phyloP scores from a whole-genome alignment of 2,888 invertebrate species.

The Oscheius sp. region DNA sequence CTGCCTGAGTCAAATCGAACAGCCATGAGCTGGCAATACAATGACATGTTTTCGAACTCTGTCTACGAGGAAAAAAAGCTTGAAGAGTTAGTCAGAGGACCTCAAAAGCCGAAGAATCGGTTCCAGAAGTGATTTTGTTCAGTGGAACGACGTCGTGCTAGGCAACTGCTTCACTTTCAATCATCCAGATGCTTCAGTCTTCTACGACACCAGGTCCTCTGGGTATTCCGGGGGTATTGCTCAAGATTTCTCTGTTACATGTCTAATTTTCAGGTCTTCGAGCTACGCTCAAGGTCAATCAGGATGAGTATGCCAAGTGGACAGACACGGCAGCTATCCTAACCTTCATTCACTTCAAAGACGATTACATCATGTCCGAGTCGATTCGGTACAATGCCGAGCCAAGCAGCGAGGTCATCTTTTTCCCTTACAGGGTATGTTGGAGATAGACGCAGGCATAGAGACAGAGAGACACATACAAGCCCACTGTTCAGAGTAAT shows the following conservation, averaged over 20 bases:
- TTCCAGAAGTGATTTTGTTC: slow-evolving; percentile 42
- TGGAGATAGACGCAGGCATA: not conserved
- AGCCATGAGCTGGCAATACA: slow-evolving; percentile 52
- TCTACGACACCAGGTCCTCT: slow-evolving; percentile 41
- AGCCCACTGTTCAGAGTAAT: no score
- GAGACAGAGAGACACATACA: not conserved
- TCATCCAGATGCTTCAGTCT: slow-evolving; percentile 40
- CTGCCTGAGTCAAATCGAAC: slow-evolving; percentile 31
- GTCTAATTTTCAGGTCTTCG: slow-evolving; percentile 41
- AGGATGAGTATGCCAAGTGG: slow-evolving; percentile 59
- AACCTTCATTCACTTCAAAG: slow-evolving; percentile 53
- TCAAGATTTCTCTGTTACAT: not conserved
- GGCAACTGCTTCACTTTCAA: slow-evolving; percentile 67
- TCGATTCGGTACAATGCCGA: slow-evolving; percentile 53
- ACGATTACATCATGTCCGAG: slow-evolving; percentile 59
- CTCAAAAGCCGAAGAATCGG: not conserved
- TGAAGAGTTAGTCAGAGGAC: slow-evolving; percentile 33
- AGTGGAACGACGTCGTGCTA: slow-evolving; percentile 60
- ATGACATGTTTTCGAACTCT: slow-evolving; percentile 58
- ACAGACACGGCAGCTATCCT: slow-evolving; percentile 55
- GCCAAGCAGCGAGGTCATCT: slow-evolving; percentile 43
- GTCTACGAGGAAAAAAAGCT: slow-evolving; percentile 55
- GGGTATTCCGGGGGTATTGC: slow-evolving; percentile 47
- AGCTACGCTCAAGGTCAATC: slow-evolving; percentile 47
- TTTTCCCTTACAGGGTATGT: slow-evolving; percentile 43